These are phyloP conservation scores for Embiotoca jacksoni DNA, from an alignment of 2,113 vertebrate species.

Conservation along the genomic window DNA sequence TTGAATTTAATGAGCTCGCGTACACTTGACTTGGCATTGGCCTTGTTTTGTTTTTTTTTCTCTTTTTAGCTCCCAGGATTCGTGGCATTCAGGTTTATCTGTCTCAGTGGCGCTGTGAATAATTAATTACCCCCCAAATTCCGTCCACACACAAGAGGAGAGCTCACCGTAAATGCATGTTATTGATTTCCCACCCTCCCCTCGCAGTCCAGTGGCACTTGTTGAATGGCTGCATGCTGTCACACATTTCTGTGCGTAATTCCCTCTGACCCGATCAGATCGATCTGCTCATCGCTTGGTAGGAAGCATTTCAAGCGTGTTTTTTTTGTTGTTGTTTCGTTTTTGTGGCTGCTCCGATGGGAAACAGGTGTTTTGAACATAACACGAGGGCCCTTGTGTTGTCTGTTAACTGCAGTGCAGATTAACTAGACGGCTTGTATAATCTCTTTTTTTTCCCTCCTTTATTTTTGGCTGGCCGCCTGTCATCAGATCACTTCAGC, in stretches of 20 bases:
- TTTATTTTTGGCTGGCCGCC: background rate
- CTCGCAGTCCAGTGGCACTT: conserved; percentile 49
- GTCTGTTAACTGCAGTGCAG: conserved; percentile 29
- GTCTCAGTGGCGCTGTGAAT: background rate
- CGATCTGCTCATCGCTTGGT: background rate
- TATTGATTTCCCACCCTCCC: background rate
- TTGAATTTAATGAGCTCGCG: conserved; percentile 33
- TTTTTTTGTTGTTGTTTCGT: no score
- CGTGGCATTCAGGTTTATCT: background rate
- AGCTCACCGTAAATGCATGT: background rate
- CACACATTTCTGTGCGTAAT: conserved; percentile 4
- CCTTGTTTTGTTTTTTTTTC: conserved; percentile 42
- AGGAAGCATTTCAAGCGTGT: background rate
- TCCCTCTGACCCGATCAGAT: conserved; percentile 9
- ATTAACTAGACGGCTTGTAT: conserved; percentile 36
- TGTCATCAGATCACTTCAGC: conserved; percentile 31
- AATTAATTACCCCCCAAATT: background rate
- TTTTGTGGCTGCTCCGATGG: background rate
- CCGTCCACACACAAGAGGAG: background rate
- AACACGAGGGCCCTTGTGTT: conserved; percentile 4
- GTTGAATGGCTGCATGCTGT: conserved; percentile 59
- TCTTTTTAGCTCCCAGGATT: background rate
- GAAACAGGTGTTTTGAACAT: conserved; percentile 73
- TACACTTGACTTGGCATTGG: conserved; percentile 66
- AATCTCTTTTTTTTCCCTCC: conserved; percentile 47